phyloP scores from a whole-genome alignment of 2,113 vertebrate genomes.

The Tragelaphus scriptus region DNA sequence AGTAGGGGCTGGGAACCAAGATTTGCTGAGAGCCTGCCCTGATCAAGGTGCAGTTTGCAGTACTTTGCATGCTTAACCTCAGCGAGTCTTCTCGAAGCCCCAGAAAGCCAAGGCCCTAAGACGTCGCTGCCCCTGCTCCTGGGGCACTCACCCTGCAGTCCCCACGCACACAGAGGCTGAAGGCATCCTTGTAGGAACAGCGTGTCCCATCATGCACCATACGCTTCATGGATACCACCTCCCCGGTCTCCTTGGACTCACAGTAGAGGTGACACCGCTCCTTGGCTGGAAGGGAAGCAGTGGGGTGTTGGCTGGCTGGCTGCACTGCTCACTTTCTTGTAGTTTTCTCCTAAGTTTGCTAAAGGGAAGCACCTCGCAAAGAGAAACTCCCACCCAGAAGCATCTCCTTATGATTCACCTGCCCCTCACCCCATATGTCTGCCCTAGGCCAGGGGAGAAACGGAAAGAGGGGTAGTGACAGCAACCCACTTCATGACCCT shows the following conservation, averaged over 20 bases:
- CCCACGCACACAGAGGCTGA: constrained; percentile 94
- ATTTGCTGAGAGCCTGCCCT: background rate
- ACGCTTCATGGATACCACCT: constrained; percentile 91
- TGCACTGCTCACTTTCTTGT: fast-evolving
- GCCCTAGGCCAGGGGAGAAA: background rate
- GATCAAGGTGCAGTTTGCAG: background rate
- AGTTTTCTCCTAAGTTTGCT: background rate
- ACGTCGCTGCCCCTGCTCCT: fast-evolving
- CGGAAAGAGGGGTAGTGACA: too few species aligned
- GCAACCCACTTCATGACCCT: background rate
- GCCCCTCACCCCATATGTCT: fast-evolving
- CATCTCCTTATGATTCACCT: background rate
- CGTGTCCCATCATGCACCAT: constrained; percentile 92
- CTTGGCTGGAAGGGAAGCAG: constrained; percentile 82
- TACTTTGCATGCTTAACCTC: background rate
- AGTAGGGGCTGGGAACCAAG: background rate
- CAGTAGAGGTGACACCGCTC: constrained; percentile 96
- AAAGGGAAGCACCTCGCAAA: background rate
- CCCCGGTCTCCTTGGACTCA: constrained; percentile 89
- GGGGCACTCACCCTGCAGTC: constrained; percentile 89
- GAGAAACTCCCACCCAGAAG: background rate
- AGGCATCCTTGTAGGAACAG: constrained; percentile 96
- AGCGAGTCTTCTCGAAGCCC: fast-evolving
- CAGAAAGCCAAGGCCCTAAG: background rate
- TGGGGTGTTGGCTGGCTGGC: background rate